Conservation (phyloP, 2,113 vertebrate species). For the Chlorodrepanis virens region DNA sequence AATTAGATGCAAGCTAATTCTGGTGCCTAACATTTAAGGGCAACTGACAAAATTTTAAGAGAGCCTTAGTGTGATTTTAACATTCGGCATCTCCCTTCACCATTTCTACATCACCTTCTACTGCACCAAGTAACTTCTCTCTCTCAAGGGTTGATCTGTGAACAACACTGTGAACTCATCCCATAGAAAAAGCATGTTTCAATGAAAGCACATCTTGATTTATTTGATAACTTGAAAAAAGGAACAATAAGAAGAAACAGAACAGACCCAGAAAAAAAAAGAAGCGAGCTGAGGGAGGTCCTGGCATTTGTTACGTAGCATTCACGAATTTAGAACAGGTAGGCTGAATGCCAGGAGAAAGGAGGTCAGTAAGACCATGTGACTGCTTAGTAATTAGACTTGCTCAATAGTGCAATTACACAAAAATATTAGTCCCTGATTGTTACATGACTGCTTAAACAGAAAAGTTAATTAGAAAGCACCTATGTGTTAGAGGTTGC, state of each 20-base stretch:
- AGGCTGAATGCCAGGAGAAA: constrained; percentile 60
- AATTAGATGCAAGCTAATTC: neutral
- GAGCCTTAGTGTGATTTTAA: neutral
- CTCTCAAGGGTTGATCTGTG: neutral
- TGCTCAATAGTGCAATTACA: constrained; percentile 48
- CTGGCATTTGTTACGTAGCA: neutral
- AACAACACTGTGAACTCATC: neutral
- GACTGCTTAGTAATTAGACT: constrained; percentile 50
- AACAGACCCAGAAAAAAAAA: neutral
- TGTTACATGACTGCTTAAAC: constrained; percentile 30
- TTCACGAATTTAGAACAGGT: constrained; percentile 5
- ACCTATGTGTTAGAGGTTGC: neutral
- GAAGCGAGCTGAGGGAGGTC: neutral
- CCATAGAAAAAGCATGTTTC: neutral
- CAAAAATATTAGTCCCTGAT: constrained; percentile 40
- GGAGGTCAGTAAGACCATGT: constrained; percentile 61
- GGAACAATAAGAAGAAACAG: neutral
- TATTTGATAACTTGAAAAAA: neutral
- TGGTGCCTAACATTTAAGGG: neutral
- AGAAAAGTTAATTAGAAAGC: neutral
- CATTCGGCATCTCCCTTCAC: neutral
- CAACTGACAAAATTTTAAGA: neutral
- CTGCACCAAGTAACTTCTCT: neutral
- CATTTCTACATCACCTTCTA: neutral
- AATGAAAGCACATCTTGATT: neutral